Evolutionary conservation across 2,888 invertebrate species (phyloP).

Genomic region (Drosophila histrio): DNA sequence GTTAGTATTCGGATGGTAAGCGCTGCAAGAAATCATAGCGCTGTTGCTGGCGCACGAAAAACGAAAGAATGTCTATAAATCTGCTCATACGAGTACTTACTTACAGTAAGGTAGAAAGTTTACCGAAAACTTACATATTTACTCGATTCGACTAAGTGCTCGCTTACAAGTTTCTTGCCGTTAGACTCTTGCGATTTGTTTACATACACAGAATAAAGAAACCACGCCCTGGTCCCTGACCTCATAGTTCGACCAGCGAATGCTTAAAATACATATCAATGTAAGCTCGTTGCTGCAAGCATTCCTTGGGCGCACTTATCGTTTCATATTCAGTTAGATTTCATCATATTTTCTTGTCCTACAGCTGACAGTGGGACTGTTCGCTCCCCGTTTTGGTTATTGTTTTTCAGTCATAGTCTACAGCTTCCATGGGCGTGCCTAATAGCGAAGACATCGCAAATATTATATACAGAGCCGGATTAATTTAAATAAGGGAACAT

Average conservation of each 20-base stretch:
- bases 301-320: constrained; percentile 38
- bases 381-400: background rate
- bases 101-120: constrained; percentile 53
- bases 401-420: background rate
- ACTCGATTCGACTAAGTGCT: constrained; percentile 75
- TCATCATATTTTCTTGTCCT: background rate
- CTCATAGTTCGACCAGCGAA: background rate
- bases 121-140: constrained; percentile 69
- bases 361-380: background rate
- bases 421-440: background rate
- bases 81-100: constrained; percentile 11
- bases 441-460: background rate
- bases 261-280: background rate
- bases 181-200: constrained; percentile 71
- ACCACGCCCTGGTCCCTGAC: background rate
- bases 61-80: constrained; percentile 68
- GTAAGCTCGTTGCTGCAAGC: background rate
- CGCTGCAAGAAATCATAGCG: constrained; percentile 62
- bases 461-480: background rate
- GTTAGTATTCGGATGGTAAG: constrained; percentile 62
- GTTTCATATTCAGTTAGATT: background rate
- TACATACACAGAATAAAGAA: constrained; percentile 50
- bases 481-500: background rate
- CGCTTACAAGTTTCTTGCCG: constrained; percentile 69
- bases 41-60: constrained; percentile 28